Percentiles rank a stretch among this genome's conserved stretches.
These are phyloP conservation scores for Myotis planiceps DNA, from an alignment of 2,797 vertebrate genomes.

Conservation along the genomic window DNA sequence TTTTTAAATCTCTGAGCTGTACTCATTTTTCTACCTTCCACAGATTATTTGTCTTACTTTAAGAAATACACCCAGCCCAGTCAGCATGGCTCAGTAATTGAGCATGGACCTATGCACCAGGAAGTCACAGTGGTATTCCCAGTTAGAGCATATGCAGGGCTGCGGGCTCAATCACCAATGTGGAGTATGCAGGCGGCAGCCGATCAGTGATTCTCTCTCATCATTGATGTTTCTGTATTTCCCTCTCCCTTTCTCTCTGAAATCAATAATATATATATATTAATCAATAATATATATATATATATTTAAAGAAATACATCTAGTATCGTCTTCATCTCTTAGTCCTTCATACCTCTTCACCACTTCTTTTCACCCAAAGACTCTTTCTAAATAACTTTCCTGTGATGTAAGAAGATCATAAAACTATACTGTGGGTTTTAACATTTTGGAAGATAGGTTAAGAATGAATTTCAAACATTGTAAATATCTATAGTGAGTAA, in stretches of 20 bases:
- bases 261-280: too few relatives aligned
- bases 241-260: too few relatives aligned
- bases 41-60: background rate
- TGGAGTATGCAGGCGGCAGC: too few relatives aligned
- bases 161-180: too few relatives aligned
- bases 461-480: background rate
- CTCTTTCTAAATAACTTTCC: background rate
- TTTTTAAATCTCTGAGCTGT: background rate
- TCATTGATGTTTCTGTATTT: too few relatives aligned
- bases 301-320: too few relatives aligned
- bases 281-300: too few relatives aligned
- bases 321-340: background rate
- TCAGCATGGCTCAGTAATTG: too few relatives aligned
- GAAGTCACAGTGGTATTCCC: too few relatives aligned
- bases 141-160: too few relatives aligned
- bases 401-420: background rate
- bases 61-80: background rate
- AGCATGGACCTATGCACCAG: too few relatives aligned
- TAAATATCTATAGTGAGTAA: background rate
- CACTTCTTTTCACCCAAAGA: background rate
- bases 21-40: background rate
- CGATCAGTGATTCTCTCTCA: too few relatives aligned
- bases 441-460: background rate
- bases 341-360: background rate
- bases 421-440: background rate